phyloP scores from a whole-genome alignment of 1,140 invertebrate genomes.

The Drosophila cardini region DNA sequence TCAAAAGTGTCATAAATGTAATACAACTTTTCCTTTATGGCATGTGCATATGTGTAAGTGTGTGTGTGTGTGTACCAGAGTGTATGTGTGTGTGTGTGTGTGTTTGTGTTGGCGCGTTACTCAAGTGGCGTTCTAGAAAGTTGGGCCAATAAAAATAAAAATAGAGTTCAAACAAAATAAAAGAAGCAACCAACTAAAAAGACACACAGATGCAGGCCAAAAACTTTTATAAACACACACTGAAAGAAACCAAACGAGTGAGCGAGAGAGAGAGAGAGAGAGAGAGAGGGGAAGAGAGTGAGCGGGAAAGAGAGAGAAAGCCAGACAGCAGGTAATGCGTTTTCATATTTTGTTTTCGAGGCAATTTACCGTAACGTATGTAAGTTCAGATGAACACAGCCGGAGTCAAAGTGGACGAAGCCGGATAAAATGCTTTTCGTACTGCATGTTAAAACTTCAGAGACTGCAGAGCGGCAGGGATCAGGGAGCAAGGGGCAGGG shows the following conservation, averaged over 20 bases:
- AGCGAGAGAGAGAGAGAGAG: background rate
- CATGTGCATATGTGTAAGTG: slow-evolving; percentile 40
- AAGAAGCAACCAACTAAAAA: slow-evolving; percentile 46
- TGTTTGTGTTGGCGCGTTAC: slow-evolving; percentile 64
- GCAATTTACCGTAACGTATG: slow-evolving; percentile 50
- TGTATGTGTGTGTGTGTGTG: slow-evolving; percentile 4
- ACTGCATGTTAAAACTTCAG: background rate
- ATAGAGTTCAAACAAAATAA: slow-evolving; percentile 68
- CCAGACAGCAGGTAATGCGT: slow-evolving; percentile 41
- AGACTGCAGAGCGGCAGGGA: background rate
- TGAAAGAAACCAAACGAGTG: background rate
- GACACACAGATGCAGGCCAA: slow-evolving; percentile 47
- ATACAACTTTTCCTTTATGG: slow-evolving; percentile 78
- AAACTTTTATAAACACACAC: slow-evolving; percentile 48
- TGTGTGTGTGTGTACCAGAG: slow-evolving; percentile 3
- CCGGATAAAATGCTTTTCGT: slow-evolving; percentile 32
- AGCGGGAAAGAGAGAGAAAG: background rate
- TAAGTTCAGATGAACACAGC: slow-evolving; percentile 44
- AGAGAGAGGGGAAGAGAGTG: background rate
- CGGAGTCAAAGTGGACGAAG: slow-evolving; percentile 22
- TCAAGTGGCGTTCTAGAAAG: slow-evolving; percentile 61
- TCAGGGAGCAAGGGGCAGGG: background rate
- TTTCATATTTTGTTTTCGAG: slow-evolving; percentile 50
- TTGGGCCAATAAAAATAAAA: slow-evolving; percentile 71
- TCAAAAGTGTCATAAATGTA: slow-evolving; percentile 81